phyloP scores from a whole-genome alignment of 2,113 vertebrate species.

The Grammomys dolichurus region DNA sequence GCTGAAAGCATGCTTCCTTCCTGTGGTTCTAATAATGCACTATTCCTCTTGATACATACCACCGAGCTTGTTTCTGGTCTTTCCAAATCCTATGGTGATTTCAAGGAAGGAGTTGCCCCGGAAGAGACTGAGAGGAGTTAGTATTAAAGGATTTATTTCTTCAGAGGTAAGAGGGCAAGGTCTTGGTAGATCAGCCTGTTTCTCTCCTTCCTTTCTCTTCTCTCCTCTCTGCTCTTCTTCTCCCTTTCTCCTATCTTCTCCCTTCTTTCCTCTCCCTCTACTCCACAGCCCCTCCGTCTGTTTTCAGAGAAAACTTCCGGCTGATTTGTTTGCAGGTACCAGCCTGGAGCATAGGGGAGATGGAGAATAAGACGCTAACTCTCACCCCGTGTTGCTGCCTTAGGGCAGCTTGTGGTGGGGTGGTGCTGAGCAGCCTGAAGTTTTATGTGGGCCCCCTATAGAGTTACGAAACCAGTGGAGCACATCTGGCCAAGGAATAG shows the following conservation, averaged over 20 bases:
- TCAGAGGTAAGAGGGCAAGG: background rate
- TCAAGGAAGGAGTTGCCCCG: background rate
- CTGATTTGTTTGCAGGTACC: constrained; percentile 8
- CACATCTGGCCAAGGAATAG: constrained; percentile 76
- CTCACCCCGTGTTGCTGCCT: background rate
- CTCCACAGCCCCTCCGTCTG: background rate
- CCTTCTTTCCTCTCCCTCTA: accelerated
- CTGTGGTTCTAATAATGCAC: background rate
- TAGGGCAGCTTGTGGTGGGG: background rate
- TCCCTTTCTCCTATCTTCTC: background rate
- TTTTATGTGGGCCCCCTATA: constrained; percentile 68
- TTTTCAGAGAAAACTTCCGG: background rate
- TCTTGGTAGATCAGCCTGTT: background rate
- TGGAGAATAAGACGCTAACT: background rate
- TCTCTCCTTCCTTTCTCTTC: background rate
- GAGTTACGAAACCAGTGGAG: constrained; percentile 66
- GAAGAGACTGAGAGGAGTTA: constrained; percentile 1
- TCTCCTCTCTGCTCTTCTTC: background rate
- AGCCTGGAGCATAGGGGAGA: background rate
- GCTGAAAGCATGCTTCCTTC: background rate
- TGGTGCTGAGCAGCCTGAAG: constrained; percentile 37
- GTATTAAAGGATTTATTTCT: constrained; percentile 22
- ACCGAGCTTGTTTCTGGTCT: background rate
- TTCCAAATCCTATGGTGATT: background rate
- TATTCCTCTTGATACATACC: background rate